Conservation (phyloP, 2,888 invertebrate genomes). For the Sminthurinus aureus region DNA sequence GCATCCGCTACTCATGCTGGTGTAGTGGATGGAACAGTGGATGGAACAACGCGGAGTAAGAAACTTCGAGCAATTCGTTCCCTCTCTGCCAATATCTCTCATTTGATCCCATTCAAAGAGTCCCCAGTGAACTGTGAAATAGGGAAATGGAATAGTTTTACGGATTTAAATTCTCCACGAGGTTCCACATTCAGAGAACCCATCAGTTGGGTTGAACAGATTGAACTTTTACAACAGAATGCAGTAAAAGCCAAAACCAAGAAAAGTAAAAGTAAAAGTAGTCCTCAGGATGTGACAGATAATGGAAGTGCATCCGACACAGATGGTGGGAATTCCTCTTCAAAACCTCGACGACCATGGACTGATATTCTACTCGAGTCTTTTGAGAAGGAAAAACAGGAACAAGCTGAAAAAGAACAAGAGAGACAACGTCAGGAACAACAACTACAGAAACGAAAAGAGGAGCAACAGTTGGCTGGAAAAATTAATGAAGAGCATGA, state of each 20-base stretch:
- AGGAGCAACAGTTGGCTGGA: conserved; percentile 15
- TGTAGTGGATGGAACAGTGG: background rate
- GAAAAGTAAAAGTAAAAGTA: background rate
- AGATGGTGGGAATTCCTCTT: background rate
- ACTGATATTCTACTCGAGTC: conserved; percentile 59
- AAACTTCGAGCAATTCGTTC: conserved; percentile 79
- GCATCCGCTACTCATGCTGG: conserved; percentile 59
- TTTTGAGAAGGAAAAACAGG: conserved; percentile 57
- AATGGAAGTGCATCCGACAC: background rate
- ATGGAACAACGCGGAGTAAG: conserved; percentile 67
- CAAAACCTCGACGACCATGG: conserved; percentile 57
- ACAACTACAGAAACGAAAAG: background rate
- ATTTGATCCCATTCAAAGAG: conserved; percentile 68
- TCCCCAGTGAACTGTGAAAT: conserved; percentile 43
- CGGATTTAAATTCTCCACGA: conserved; percentile 49
- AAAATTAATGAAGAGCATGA: conserved; percentile 6
- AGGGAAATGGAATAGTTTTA: conserved; percentile 58
- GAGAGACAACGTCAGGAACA: conserved; percentile 34
- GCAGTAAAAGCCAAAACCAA: background rate
- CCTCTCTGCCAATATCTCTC: conserved; percentile 83
- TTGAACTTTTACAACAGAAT: conserved; percentile 53
- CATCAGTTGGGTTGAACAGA: conserved; percentile 59
- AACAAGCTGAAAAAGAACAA: conserved; percentile 39
- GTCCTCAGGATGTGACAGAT: background rate
- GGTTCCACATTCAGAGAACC: conserved; percentile 49